phyloP scores from a whole-genome alignment of 2,113 vertebrate species.

The Diphyllodes magnificus region DNA sequence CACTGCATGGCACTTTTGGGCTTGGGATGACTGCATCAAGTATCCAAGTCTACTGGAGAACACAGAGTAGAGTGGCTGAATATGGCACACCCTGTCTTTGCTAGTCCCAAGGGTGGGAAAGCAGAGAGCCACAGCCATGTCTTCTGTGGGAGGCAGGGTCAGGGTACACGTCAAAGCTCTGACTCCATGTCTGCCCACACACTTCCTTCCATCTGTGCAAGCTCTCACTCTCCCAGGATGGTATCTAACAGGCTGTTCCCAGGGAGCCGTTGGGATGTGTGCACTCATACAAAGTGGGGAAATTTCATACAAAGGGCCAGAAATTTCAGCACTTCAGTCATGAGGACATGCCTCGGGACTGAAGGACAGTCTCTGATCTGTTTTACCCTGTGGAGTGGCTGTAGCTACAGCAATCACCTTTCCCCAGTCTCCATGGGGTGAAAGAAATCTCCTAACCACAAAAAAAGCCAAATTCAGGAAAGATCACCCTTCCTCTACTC shows the following conservation, averaged over 20 bases:
- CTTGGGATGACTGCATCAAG: background rate
- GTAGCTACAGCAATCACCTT: background rate
- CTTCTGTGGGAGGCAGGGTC: background rate
- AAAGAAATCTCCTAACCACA: background rate
- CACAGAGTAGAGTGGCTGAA: background rate
- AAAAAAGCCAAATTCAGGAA: background rate
- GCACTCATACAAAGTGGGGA: background rate
- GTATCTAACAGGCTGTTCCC: background rate
- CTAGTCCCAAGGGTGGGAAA: background rate
- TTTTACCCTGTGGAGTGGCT: background rate
- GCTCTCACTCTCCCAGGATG: background rate
- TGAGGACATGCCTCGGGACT: background rate
- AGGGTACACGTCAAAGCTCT: background rate
- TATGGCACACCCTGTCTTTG: background rate
- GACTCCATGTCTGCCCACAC: background rate
- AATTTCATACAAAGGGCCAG: background rate
- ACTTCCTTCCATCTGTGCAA: background rate
- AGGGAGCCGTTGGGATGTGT: background rate
- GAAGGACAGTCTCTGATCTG: background rate
- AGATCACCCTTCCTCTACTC: background rate
- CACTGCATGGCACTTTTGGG: background rate
- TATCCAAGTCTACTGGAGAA: background rate
- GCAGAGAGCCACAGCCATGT: background rate
- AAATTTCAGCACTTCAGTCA: background rate
- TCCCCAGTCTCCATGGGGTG: background rate